Base-by-base conservation (phyloP, 2,888 invertebrate genomes). In the Melanostoma mellinum region DNA sequence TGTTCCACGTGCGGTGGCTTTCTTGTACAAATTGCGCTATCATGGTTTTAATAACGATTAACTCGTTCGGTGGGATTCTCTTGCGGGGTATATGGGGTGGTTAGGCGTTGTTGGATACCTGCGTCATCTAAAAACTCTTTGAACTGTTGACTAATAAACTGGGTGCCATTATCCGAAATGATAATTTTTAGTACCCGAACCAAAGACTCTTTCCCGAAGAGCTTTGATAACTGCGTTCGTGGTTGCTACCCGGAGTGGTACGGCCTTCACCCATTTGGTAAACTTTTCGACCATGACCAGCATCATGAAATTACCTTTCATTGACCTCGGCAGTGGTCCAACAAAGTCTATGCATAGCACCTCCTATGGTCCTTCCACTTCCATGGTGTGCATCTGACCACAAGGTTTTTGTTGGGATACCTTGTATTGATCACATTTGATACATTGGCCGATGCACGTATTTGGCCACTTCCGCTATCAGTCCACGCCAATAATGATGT, bases 231-330 rank as follows among this genome's bases (percentile, higher is more conserved):
- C 20, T 6, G 35, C 56, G 4, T 63, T 44, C 4, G 48, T 35
- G 3, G 73, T 68, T 4, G 79, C 73, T 8, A 36, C 58, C 2
- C 75, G 36, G 1, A 72, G 30, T 0, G 79, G 63, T 8, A 80
- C 61, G 35, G 67, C 10, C n/a, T 80, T 74, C 1, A 71, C 60
- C 78, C 74, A 81, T 46, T 81, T 78, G 8, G 71, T 50, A 42
- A 85, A 81, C 3, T 52, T 20, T 30, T 85, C 76, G 30, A 56
- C 35, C 60, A 77, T 77, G 1, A 77, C 77, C 10, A 77, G n/a
- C 3, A 75, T 8, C 33, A 60, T 72, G 0, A 69, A 74, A 6
- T 80, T 72, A 0, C 75, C 78, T 2, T 84, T 63, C 9, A 46
- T 65, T 0, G 85, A 76, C 4, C 81, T 42, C 0, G 81, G 85